Conservation (phyloP, 2,797 vertebrate genomes). For the Bradypodion ventrale region DNA sequence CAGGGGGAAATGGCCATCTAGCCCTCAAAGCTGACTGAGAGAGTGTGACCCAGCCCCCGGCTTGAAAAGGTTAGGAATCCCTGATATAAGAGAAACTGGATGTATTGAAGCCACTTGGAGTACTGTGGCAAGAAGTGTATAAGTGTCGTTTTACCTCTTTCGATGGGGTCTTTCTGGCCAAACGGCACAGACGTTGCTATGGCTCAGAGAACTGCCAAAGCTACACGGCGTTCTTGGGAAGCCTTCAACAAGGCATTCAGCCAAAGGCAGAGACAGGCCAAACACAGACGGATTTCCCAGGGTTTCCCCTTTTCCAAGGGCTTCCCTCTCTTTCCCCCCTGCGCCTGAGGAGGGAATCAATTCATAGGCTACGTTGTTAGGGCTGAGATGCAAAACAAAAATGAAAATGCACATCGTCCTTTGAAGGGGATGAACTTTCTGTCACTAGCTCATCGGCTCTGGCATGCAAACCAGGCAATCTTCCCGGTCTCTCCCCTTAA, state of each 20-base stretch:
- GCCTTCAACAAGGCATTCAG: conserved; percentile 46
- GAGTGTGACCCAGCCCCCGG: too few species aligned
- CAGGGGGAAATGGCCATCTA: too few species aligned
- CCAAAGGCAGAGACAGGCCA: background rate
- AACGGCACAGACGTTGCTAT: background rate
- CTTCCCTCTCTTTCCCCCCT: too few species aligned
- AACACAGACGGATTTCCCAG: conserved; percentile 27
- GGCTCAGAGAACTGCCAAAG: conserved; percentile 45
- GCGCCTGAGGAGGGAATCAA: rapidly evolving
- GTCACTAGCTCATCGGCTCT: too few species aligned
- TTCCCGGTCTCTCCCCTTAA: too few species aligned
- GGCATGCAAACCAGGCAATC: too few species aligned
- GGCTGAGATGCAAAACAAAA: background rate
- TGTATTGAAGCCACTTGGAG: background rate
- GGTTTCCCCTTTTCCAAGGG: background rate
- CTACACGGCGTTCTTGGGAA: conserved; percentile 43
- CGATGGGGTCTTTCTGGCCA: conserved; percentile 10
- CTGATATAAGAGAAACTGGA: background rate
- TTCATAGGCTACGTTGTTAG: background rate
- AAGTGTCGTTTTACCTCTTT: background rate
- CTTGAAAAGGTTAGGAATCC: too few species aligned
- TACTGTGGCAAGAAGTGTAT: background rate
- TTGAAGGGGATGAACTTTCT: too few species aligned
- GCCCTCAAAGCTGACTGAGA: too few species aligned
- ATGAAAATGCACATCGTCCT: too few species aligned